Percentiles rank a stretch among this genome's conserved stretches.
phyloP scores from a whole-genome alignment of 2,797 vertebrate genomes.

The Pyrocephalus nanus region DNA sequence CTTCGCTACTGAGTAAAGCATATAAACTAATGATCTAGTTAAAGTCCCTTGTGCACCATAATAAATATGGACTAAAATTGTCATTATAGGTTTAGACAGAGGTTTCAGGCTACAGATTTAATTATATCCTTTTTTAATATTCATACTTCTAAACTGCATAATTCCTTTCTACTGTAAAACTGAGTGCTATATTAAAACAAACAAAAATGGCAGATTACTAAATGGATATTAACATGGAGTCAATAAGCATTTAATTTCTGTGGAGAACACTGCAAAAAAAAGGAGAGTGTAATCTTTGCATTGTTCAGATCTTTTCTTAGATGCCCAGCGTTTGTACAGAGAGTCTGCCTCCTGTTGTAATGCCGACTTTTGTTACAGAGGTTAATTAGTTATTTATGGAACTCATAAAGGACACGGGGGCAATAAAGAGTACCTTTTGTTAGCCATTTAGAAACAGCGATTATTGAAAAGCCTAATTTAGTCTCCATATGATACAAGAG shows the following conservation, averaged over 20 bases:
- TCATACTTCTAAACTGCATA: constrained; percentile 86
- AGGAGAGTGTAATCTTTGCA: constrained; percentile 17
- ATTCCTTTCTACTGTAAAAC: constrained; percentile 82
- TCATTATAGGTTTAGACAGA: constrained; percentile 87
- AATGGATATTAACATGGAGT: constrained; percentile 81
- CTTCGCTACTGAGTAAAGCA: constrained; percentile 82
- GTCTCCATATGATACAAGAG: constrained; percentile 46
- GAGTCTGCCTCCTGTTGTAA: constrained; percentile 55
- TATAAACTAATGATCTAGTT: constrained; percentile 86
- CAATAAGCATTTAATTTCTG: constrained; percentile 82
- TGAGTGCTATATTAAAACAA: constrained; percentile 83
- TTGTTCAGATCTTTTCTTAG: constrained; percentile 55
- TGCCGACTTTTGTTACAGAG: constrained; percentile 45
- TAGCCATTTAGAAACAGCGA: constrained; percentile 63
- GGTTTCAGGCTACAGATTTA: constrained; percentile 87
- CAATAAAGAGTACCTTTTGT: constrained; percentile 67
- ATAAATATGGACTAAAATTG: constrained; percentile 88
- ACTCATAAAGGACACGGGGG: constrained; percentile 65
- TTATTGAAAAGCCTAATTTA: constrained; percentile 72
- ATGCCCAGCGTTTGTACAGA: background rate
- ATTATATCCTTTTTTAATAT: constrained; percentile 89
- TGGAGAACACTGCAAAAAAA: constrained; percentile 50
- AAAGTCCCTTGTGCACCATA: constrained; percentile 85
- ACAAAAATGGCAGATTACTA: constrained; percentile 84
- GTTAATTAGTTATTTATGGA: constrained; percentile 77